Percentiles rank a stretch among this genome's conserved stretches.
Evolutionary conservation across 2,113 vertebrate species (phyloP).

Genomic region (Pseudopipra pipra): DNA sequence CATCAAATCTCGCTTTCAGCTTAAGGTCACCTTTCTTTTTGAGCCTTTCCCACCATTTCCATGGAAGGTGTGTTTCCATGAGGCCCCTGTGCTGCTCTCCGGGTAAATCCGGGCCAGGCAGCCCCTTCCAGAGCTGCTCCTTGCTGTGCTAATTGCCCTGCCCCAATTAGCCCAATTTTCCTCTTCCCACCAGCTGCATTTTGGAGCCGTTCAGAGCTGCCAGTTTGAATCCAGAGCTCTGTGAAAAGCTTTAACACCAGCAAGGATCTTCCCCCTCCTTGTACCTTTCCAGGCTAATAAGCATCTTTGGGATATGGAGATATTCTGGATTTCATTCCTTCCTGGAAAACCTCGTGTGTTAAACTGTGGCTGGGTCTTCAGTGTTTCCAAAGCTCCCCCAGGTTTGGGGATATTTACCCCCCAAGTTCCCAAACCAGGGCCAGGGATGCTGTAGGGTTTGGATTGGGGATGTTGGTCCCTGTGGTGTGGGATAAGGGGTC

Average conservation of each 20-base stretch:
- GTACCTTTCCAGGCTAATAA: not conserved
- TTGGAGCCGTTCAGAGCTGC: not conserved
- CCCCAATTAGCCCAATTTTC: constrained; percentile 20
- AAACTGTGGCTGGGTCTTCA: not conserved
- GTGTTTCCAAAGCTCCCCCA: accelerated
- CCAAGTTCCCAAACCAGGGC: not conserved
- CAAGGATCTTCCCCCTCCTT: not conserved
- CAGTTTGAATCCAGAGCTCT: not conserved
- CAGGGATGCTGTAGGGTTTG: not conserved
- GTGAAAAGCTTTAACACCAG: not conserved
- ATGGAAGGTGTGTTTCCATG: accelerated
- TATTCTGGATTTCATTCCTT: not conserved
- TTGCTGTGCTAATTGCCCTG: not conserved
- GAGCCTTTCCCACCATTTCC: not conserved
- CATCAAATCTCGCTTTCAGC: accelerated
- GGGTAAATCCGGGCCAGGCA: not conserved
- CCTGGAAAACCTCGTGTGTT: accelerated
- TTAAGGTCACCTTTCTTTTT: not conserved
- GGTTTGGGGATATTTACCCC: not conserved
- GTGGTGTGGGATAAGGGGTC: not conserved
- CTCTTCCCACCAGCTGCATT: not conserved
- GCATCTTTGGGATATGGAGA: accelerated
- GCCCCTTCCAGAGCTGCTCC: not conserved
- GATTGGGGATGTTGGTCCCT: not conserved
- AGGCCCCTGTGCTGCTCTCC: not conserved